Conservation (phyloP, 2,888 invertebrate species). For the Trilocha varians region DNA sequence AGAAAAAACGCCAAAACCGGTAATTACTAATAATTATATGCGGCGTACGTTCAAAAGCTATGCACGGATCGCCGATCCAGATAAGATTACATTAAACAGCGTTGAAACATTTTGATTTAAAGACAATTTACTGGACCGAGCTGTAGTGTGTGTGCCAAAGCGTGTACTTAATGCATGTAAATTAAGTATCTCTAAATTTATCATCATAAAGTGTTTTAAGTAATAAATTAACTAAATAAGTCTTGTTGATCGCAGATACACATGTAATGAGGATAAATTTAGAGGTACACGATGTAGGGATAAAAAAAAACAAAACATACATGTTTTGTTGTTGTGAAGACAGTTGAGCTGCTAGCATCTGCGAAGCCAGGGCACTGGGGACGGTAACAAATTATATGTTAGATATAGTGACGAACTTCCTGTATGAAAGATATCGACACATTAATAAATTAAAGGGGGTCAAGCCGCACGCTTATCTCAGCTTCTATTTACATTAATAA, state of each 20-base stretch:
- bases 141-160: constrained; percentile 49
- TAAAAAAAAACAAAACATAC: constrained; percentile 80
- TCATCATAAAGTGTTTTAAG: constrained; percentile 24
- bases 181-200: constrained; percentile 54
- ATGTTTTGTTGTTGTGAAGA: constrained; percentile 95
- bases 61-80: constrained; percentile 62
- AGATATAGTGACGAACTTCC: constrained; percentile 31
- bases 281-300: constrained; percentile 43
- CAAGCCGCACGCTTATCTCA: constrained; percentile 50
- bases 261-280: constrained; percentile 31
- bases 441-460: constrained; percentile 19
- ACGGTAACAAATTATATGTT: constrained; percentile 73
- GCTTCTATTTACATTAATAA: neutral
- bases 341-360: constrained; percentile 95
- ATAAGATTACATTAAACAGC: constrained; percentile 67
- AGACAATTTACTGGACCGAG: constrained; percentile 59
- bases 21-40: constrained; percentile 69
- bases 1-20: constrained; percentile 63
- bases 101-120: constrained; percentile 72
- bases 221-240: neutral
- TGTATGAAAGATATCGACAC: constrained; percentile 14
- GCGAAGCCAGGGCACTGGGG: constrained; percentile 97
- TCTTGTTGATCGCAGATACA: neutral
- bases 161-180: constrained; percentile 64
- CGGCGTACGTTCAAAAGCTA: constrained; percentile 63